phyloP scores from a whole-genome alignment of 2,888 invertebrate species.

The Aleiodes alternator region DNA sequence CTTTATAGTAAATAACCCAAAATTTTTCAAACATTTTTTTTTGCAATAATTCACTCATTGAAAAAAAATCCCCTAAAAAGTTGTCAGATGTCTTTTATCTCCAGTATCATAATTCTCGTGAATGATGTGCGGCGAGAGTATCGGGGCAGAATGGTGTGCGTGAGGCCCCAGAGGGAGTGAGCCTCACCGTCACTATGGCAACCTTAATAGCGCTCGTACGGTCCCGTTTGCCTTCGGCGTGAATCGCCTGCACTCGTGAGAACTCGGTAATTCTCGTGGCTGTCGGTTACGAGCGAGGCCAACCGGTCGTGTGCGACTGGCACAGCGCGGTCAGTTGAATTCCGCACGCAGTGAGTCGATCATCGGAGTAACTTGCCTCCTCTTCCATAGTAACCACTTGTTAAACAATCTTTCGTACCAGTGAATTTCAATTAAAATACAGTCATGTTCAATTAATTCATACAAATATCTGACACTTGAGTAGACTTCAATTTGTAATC shows the following conservation, averaged over 20 bases:
- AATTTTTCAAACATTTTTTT: too few relatives aligned
- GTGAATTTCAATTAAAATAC: conserved; percentile 22
- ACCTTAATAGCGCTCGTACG: conserved; percentile 60
- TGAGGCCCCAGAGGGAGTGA: conserved; percentile 49
- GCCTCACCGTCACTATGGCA: conserved; percentile 64
- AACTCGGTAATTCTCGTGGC: conserved; percentile 57
- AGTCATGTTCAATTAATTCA: conserved; percentile 28
- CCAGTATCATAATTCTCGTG: neutral
- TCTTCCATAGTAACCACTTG: conserved; percentile 38
- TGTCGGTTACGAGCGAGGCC: conserved; percentile 68
- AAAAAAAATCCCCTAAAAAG: too few relatives aligned
- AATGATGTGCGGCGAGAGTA: conserved; percentile 21
- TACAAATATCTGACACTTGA: conserved; percentile 6
- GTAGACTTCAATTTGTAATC: conserved; percentile 1
- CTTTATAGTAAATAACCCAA: too few relatives aligned
- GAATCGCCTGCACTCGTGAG: conserved; percentile 55
- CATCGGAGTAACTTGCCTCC: conserved; percentile 54
- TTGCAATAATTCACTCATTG: too few relatives aligned
- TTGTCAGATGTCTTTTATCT: too few relatives aligned
- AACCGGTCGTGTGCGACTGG: conserved; percentile 68
- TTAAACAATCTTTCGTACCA: conserved; percentile 30
- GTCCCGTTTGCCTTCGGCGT: conserved; percentile 56
- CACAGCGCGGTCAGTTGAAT: conserved; percentile 68
- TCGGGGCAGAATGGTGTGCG: conserved; percentile 41
- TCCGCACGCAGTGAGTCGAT: conserved; percentile 65